These are phyloP conservation scores for Clepsis dumicolana DNA, from an alignment of 2,888 invertebrate species.

Conservation along the genomic window DNA sequence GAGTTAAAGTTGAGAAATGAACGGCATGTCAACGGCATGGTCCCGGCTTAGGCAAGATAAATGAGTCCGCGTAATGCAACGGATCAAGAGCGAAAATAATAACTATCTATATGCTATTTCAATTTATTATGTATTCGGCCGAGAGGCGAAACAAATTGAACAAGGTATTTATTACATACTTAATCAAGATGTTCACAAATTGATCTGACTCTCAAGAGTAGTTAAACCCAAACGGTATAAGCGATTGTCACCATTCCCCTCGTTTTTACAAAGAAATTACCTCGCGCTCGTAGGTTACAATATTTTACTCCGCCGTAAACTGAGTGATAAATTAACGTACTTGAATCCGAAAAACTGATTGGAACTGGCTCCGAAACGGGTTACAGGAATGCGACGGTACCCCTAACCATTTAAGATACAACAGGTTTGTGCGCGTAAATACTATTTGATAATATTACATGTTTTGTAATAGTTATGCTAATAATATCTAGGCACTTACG, in stretches of 20 bases:
- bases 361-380: slow-evolving; percentile 25
- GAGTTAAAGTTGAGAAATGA: slow-evolving; percentile 70
- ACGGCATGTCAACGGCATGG: slow-evolving; percentile 75
- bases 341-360: slow-evolving; percentile 42
- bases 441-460: background rate
- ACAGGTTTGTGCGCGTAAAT: slow-evolving; percentile 35
- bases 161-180: slow-evolving; percentile 15
- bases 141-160: slow-evolving; percentile 10
- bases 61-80: slow-evolving; percentile 72
- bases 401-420: slow-evolving; percentile 34
- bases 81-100: slow-evolving; percentile 55
- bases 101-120: slow-evolving; percentile 23
- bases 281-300: slow-evolving; percentile 32
- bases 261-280: slow-evolving; percentile 38
- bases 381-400: slow-evolving; percentile 34
- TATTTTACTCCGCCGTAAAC: slow-evolving; percentile 40
- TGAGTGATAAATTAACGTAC: slow-evolving; percentile 41
- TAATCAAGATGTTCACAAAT: slow-evolving; percentile 6
- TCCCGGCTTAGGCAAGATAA: slow-evolving; percentile 71
- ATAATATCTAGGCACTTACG: too few species aligned
- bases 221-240: slow-evolving; percentile 7
- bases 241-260: slow-evolving; percentile 20
- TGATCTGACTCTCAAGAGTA: slow-evolving; percentile 7
- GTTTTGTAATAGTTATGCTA: background rate
- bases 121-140: slow-evolving; percentile 8